Conservation (phyloP, 2,113 vertebrate species). For the Tinamus guttatus region DNA sequence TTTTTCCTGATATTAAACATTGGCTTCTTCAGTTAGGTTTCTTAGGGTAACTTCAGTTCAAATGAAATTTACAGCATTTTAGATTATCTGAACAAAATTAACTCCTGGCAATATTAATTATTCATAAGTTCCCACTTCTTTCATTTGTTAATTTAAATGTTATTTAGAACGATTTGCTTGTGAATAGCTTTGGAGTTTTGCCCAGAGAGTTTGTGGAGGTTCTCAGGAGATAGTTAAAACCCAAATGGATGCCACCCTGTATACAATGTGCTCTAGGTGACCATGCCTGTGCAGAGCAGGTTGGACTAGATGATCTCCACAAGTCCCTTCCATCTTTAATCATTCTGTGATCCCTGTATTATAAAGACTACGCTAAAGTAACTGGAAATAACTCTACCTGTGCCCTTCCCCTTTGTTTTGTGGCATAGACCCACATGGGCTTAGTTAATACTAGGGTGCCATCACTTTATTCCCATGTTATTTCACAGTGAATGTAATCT, state of each 20-base stretch:
- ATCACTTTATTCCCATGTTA: neutral
- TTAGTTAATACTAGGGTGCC: neutral
- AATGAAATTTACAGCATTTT: neutral
- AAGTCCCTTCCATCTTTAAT: too few relatives aligned
- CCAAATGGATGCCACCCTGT: too few relatives aligned
- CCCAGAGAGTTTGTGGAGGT: too few relatives aligned
- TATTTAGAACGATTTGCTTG: slow-evolving; percentile 7
- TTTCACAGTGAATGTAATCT: neutral
- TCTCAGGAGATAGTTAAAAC: too few relatives aligned
- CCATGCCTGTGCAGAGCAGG: too few relatives aligned
- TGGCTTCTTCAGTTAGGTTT: neutral
- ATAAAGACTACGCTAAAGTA: neutral
- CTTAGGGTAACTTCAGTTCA: neutral
- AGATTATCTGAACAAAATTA: neutral
- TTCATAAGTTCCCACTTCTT: neutral
- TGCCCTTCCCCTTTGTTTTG: neutral
- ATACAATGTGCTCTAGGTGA: too few relatives aligned
- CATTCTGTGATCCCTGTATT: neutral
- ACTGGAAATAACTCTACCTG: neutral
- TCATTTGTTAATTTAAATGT: slow-evolving; percentile 13
- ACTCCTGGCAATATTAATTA: slow-evolving; percentile 4
- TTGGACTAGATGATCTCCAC: too few relatives aligned
- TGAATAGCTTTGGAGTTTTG: neutral
- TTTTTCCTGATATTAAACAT: neutral
- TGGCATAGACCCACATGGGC: neutral